Evolutionary conservation across 2,113 vertebrate species (phyloP).

Genomic region (Rhynchomys soricoides): DNA sequence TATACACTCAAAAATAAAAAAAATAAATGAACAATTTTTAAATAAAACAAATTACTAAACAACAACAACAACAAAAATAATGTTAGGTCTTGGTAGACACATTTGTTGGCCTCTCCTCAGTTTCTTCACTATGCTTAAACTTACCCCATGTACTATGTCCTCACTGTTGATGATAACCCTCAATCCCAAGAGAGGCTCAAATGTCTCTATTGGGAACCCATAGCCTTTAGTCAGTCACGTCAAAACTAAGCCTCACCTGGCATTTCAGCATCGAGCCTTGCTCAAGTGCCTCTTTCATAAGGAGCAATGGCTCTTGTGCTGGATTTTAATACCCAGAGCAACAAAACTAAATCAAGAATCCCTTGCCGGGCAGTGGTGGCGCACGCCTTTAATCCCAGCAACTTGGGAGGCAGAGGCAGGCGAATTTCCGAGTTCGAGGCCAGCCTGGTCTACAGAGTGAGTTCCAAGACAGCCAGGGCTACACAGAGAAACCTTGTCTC

Average conservation of each 20-base stretch:
- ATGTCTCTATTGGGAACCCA: neutral
- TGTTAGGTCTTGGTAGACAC: neutral
- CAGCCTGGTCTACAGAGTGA: too few species aligned
- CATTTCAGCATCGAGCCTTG: neutral
- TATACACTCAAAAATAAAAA: neutral
- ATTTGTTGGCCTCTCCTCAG: neutral
- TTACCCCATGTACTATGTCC: neutral
- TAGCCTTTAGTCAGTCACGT: neutral
- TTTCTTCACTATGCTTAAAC: neutral
- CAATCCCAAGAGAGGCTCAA: neutral
- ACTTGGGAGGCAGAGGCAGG: too few species aligned
- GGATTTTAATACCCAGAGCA: neutral
- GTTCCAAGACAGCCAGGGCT: too few species aligned
- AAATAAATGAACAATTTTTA: too few species aligned
- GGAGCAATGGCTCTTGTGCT: neutral
- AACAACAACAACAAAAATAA: too few species aligned
- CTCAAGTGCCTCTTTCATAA: neutral
- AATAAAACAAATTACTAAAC: neutral
- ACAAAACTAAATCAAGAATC: neutral
- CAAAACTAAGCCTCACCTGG: neutral
- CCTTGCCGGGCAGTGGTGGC: too few species aligned
- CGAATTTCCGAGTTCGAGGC: too few species aligned
- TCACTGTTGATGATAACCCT: neutral
- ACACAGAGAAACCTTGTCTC: too few species aligned
- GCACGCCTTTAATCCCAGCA: too few species aligned